A percentile compares a stretch with the other conserved stretches of the same genome.
Conservation (phyloP, 2,113 vertebrate genomes). For the Cyanoramphus novaezelandiae region DNA sequence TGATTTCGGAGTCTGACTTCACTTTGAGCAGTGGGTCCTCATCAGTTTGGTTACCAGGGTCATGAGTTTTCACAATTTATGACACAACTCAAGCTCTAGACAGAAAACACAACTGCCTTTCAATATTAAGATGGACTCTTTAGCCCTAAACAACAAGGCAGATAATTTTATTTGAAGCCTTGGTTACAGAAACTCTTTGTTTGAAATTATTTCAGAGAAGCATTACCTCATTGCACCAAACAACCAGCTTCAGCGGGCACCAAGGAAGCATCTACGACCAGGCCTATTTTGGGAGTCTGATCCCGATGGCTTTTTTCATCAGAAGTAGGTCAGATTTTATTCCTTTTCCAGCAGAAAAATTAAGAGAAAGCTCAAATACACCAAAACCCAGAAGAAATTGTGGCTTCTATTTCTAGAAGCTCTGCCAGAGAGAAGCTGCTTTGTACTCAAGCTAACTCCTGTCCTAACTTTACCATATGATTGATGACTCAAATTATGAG, state of each 20-base stretch:
- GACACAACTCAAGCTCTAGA: slow-evolving; percentile 13
- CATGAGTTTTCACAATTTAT: background rate
- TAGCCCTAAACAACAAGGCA: slow-evolving; percentile 20
- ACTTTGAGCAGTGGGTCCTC: slow-evolving; percentile 14
- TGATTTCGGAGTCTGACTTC: slow-evolving; percentile 64
- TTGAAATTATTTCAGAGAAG: background rate
- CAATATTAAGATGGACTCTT: slow-evolving; percentile 6
- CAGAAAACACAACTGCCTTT: slow-evolving; percentile 45
- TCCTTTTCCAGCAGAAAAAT: slow-evolving; percentile 2
- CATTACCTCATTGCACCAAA: slow-evolving; percentile 8
- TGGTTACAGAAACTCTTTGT: slow-evolving; percentile 44
- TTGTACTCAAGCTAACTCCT: background rate
- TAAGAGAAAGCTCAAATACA: background rate
- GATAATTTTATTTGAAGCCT: slow-evolving; percentile 38
- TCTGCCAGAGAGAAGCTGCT: background rate
- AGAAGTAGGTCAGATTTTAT: slow-evolving; percentile 41
- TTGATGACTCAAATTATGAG: slow-evolving; percentile 50
- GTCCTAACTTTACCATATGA: slow-evolving; percentile 23
- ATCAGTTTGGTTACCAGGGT: background rate
- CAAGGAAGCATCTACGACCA: background rate
- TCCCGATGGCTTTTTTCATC: background rate
- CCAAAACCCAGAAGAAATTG: slow-evolving; percentile 38
- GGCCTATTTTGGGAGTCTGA: background rate
- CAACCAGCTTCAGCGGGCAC: background rate
- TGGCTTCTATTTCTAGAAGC: slow-evolving; percentile 31